Base-by-base conservation (phyloP, 2,888 invertebrate genomes). In the Phymatocera aterrima region DNA sequence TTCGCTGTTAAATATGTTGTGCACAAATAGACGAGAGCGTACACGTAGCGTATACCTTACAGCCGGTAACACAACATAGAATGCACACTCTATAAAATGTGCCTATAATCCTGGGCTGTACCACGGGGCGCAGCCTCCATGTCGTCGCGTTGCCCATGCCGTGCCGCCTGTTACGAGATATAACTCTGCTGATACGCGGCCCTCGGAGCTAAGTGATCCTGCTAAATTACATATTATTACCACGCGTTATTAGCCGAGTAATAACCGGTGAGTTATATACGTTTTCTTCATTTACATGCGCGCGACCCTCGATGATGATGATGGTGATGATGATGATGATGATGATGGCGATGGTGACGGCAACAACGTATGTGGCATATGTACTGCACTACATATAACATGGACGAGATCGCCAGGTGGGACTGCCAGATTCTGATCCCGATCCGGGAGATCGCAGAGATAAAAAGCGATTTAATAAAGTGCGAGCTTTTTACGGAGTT, bases 161-260 rank as follows among this genome's bases (percentile, higher is more conserved):
- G 54, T 28, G 18, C 43, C 40, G 68, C 46, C 40, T 28, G 43
- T 72, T 43, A 24, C 72, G 72, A 48, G 72, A 72, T 72, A 51
- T 51, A 72, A 72, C n/a, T 72, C 21, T n/a, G 65, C 24, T 57
- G 80, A 57, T 78, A 48, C 65, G 48, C 70, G 60, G 28, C n/a
- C 68, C 72, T 24, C n/a, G 21, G 75, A n/a, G 79, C 51, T 68
- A 79, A 70, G 78, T 81, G 82, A 82, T 83, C 80, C 79, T 54
- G 64, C 78, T 21, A 83, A 83, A 83, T 83, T 82, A 82, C 75
- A 83, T 79, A 61, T 80, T 78, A 78, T 78, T 78, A 77, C 61
- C 12, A 84, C 83, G 86, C 85, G 85, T 85, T 88, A 87, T 86
- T 86, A 87, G 87, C 85, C 83, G 85, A 81, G 84, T 86, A 87